Base-by-base conservation (phyloP, 2,113 vertebrate genomes). In the Sus scrofa region DNA sequence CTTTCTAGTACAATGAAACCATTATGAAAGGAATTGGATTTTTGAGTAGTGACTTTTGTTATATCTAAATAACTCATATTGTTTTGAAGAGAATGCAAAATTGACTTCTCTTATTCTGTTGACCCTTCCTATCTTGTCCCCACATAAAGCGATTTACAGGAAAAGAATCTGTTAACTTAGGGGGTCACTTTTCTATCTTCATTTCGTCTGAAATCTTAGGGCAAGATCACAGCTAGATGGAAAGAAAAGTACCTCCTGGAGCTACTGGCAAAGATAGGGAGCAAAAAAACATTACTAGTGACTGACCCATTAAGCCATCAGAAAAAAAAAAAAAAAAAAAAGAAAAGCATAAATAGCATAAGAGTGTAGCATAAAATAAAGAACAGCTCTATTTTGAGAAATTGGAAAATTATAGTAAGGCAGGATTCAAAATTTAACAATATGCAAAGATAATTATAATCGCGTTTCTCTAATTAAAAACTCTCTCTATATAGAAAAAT, bases 71-170 rank as follows among this genome's bases (percentile, higher is more conserved):
- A 89, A 58, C 32, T 86, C 30, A 27, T 52, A 68, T 75, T 87
- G 89, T 87, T 96, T 96, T 90, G 70, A 75, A 82, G 82, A 77
- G 77, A 77, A 65, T 74, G 20, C 75, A 54, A 95, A 79, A 92
- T 87, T 37, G 32, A 54, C 52, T 88, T 89, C 26, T 73, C 52
- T 84, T 18, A 56, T 93, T 39, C n/a, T 13, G 18, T n/a, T 89
- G 74, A 58, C 58, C 24, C 34, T 87, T 75, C 27, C 52, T 90
- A 65, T 84, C 75, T 95, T 94, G 20, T 86, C 19, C 22, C 44
- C 32, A 73, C 37, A 34, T 58, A 44, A 12, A 62, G 0, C 71
- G 39, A 92, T 78, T 77, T 94, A 77, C 14, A 85, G 74, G 60
- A 87, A 54, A 75, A 50, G 14, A 32, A 30, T 89, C 86, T 93